phyloP scores from a whole-genome alignment of 2,797 vertebrate species.

The Megalops cyprinoides region DNA sequence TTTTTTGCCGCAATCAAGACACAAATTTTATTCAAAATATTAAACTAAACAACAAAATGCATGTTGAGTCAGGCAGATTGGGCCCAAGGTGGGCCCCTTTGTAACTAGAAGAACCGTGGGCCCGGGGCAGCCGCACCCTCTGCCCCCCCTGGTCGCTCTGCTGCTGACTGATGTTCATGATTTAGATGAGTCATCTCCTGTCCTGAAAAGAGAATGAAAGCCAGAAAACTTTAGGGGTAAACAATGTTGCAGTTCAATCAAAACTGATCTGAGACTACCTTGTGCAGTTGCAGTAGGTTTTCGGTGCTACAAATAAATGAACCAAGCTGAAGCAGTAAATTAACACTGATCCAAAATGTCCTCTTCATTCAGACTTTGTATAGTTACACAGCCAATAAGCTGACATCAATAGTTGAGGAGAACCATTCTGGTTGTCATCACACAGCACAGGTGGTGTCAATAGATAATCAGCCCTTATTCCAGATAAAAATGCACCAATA shows the following conservation, averaged over 20 bases:
- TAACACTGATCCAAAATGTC: neutral
- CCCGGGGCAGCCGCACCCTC: too few relatives aligned
- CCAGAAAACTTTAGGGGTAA: neutral
- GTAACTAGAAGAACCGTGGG: too few relatives aligned
- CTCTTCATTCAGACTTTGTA: too few relatives aligned
- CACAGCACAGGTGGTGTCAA: neutral
- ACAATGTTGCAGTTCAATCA: neutral
- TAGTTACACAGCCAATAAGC: neutral
- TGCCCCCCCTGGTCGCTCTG: too few relatives aligned
- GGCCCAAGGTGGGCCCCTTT: too few relatives aligned
- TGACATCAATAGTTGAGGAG: neutral
- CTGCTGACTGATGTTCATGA: neutral
- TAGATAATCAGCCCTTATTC: neutral
- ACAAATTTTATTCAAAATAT: too few relatives aligned
- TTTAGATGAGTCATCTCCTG: neutral
- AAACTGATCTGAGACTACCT: neutral
- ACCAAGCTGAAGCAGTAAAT: neutral
- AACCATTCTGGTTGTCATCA: neutral
- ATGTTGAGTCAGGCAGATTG: too few relatives aligned
- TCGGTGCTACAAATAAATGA: neutral
- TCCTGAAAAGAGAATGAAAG: neutral
- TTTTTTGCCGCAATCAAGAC: too few relatives aligned
- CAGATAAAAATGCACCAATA: neutral
- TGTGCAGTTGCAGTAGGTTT: neutral
- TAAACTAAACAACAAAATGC: too few relatives aligned